Evolutionary conservation across 2,797 vertebrate genomes (phyloP).

Genomic region (Sebastes oblongus): DNA sequence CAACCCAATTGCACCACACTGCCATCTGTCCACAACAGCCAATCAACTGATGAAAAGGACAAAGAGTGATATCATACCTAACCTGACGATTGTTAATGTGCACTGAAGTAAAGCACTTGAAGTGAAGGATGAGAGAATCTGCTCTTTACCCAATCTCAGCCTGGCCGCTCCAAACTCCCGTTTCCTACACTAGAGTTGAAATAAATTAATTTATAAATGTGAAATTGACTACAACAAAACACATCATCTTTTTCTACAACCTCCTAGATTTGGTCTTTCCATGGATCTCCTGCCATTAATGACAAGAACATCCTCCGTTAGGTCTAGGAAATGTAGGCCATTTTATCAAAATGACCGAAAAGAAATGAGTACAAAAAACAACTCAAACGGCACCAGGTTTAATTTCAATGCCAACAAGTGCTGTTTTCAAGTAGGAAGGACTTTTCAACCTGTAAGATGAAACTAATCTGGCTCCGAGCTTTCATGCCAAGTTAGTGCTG

Average conservation of each 20-base stretch:
- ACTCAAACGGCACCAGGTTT: conserved; percentile 20
- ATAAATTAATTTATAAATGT: background rate
- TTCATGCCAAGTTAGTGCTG: conserved; percentile 47
- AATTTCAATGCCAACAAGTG: conserved; percentile 41
- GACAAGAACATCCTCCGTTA: conserved; percentile 1
- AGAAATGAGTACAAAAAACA: background rate
- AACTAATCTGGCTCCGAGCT: conserved; percentile 40
- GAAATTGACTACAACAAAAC: background rate
- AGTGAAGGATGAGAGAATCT: conserved; percentile 59
- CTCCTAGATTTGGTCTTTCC: background rate
- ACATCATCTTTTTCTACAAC: background rate
- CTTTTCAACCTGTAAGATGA: conserved; percentile 53
- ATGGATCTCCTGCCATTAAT: background rate
- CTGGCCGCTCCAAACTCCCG: background rate
- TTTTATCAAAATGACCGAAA: conserved; percentile 4
- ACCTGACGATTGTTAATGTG: conserved; percentile 74
- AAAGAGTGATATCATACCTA: conserved; percentile 80
- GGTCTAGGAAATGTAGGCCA: background rate
- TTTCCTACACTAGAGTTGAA: background rate
- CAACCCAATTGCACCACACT: conserved; percentile 78
- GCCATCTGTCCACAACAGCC: conserved; percentile 81
- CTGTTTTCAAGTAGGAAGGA: conserved; percentile 26
- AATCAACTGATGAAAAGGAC: conserved; percentile 79
- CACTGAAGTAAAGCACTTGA: conserved; percentile 71
- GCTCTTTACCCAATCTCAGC: background rate